Conservation (phyloP, 2,888 invertebrate species). For the Dicyrtoma fusca region DNA sequence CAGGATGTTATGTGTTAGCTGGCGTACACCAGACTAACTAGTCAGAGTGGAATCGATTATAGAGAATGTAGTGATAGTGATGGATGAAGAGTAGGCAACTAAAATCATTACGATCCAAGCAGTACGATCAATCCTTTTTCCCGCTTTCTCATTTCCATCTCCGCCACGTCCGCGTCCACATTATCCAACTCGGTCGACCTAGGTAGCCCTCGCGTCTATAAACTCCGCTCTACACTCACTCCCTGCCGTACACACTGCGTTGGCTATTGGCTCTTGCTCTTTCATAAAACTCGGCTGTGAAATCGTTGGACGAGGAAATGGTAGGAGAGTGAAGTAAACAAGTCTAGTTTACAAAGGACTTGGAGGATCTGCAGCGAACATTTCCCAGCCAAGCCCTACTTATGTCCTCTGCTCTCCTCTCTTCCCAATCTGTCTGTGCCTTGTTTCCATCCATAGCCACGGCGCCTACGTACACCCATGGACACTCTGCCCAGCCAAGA, state of each 20-base stretch:
- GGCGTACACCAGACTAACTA: not conserved
- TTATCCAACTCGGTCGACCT: not conserved
- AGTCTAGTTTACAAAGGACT: slow-evolving; percentile 23
- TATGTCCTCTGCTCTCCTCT: not conserved
- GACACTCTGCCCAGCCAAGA: no score
- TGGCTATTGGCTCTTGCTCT: not conserved
- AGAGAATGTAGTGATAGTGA: slow-evolving; percentile 32
- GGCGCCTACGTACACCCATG: no score
- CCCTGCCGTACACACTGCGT: not conserved
- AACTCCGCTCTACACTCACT: not conserved
- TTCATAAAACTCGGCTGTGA: no score
- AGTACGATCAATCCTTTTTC: slow-evolving; percentile 34
- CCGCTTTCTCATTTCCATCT: not conserved
- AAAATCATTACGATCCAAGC: slow-evolving; percentile 36
- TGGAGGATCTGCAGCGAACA: not conserved
- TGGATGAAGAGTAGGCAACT: slow-evolving; percentile 35
- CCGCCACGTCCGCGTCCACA: not conserved
- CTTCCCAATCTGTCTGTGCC: no score
- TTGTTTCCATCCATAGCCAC: no score
- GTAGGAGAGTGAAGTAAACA: slow-evolving; percentile 23
- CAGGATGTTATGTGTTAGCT: no score
- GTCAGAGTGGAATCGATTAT: slow-evolving; percentile 22
- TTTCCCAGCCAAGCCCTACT: slow-evolving; percentile 5
- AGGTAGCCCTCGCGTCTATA: not conserved
- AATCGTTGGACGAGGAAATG: no score